Base-by-base conservation (phyloP, 2,888 invertebrate species). In the Tenthredo notha region DNA sequence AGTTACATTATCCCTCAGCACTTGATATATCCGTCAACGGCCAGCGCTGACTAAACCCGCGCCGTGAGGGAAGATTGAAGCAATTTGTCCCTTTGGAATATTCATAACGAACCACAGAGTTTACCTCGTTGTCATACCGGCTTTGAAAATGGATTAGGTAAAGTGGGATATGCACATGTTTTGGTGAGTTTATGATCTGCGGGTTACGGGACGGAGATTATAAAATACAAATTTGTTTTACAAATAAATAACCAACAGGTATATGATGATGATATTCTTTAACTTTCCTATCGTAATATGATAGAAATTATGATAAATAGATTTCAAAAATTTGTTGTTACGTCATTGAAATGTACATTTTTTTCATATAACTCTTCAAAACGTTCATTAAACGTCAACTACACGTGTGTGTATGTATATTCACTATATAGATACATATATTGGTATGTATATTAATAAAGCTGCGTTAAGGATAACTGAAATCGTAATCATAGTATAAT, bases 1-100 rank as follows among this genome's bases (percentile, higher is more conserved):
- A 50, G 80, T 77, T 77, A 77, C 77, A 54, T 77, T 77, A 77
- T 80, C 58, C 80, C 80, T 61, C 33, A 25, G 80, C 37, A 80
- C 80, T 80, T 80, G 80, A 80, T 80, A 80, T 80, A 80, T 80
- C 80, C 80, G 80, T 80, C 58, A 80, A 58, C 85, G 85, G 85
- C 47, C 67, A 84, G 74, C 78, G 85, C 58, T 33, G 80, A 40
- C 80, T 80, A 80, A 77, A 77, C 50, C 80, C 40, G 50, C 58
- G 21, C 33, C 21, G 61, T 21, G 61, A 58, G 80, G 61, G 58
- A 61, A 80, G 61, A 80, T 80, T 80, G 80, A 61, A 40, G 80
- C 80, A 80, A 80, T 80, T 80, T 80, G 58, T 80, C 80, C 80
- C 58, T 61, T 61, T 61, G 80, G 80, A 80, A 80, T 80, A 61